Evolutionary conservation across 1,140 invertebrate genomes (phyloP).

Genomic region (Probaryconus sp.): DNA sequence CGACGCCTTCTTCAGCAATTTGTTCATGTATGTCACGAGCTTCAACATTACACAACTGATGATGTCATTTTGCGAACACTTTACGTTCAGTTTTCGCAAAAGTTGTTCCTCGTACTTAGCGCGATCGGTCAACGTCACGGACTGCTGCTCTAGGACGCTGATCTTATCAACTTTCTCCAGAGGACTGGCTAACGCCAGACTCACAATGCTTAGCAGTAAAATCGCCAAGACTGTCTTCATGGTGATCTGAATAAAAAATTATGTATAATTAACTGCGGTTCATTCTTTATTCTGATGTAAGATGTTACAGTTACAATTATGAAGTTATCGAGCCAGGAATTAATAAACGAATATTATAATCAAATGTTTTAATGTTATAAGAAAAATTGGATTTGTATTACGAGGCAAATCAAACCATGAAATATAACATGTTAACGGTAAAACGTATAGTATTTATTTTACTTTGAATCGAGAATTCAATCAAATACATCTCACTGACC

Average conservation of each 20-base stretch:
- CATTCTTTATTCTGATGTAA: no score
- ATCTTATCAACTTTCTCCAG: constrained; percentile 76
- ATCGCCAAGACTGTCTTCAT: constrained; percentile 69
- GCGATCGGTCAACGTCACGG: constrained; percentile 71
- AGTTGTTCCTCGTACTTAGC: constrained; percentile 82
- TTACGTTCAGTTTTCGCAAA: constrained; percentile 84
- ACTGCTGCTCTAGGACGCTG: constrained; percentile 71
- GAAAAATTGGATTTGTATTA: no score
- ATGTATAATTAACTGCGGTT: constrained; percentile 1
- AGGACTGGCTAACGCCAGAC: constrained; percentile 67
- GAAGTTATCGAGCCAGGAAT: no score
- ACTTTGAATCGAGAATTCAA: no score
- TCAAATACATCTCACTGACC: no score
- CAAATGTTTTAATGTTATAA: no score
- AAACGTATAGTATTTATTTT: no score
- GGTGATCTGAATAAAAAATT: constrained; percentile 38
- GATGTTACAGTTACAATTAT: no score
- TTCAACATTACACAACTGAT: constrained; percentile 89
- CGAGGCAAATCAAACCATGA: no score
- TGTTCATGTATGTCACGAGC: constrained; percentile 88
- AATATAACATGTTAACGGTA: no score
- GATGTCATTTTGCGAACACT: constrained; percentile 86
- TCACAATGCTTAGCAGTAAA: constrained; percentile 60
- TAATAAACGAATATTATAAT: no score
- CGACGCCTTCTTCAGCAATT: constrained; percentile 86